Evolutionary conservation across 2,888 invertebrate genomes (phyloP), one percentile per base, ranked within the genome.

Genomic region (Eilema sororculum): DNA sequence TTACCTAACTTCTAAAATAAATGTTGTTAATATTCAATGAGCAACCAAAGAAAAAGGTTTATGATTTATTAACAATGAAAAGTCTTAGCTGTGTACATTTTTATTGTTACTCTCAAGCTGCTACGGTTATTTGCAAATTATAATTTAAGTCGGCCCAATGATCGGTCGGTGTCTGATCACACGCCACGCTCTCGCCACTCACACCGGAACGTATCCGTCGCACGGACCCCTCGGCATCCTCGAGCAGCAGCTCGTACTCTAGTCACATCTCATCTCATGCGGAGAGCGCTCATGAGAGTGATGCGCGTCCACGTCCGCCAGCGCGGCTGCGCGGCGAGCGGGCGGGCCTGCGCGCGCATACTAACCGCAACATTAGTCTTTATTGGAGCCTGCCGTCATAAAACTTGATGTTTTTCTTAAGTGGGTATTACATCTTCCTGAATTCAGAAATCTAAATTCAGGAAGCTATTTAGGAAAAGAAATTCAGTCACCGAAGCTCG

Each of bases 341-440:
- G 20, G 46, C n/a, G 8, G 6, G 60, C 33, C 46, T 64, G 28
- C 13, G 22, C 30, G 30, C 30, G 64, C 64, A 30, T 37, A 63
- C 24, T 56, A 37, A 63, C 57, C 30, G 58, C 57, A 79, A 61
- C 24, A 67, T 67, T 61, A 52, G 33, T 56, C 33, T 41, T 78
- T 77, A 28, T 75, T 76, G 76, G 77, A 81, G 81, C 75, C 52
- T 46, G 77, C 65, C 80, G 75, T 77, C 56, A 62, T 67, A 56
- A 62, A 72, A 60, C n/a, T 56, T 30, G 8, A 68, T 75, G 73
- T 75, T 67, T 64, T 69, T 68, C 68, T 64, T 62, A n/a, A n/a
- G n/a, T n/a, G n/a, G n/a, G n/a, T n/a, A n/a, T n/a, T n/a, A n/a
- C n/a, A n/a, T n/a, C n/a, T n/a, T n/a, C n/a, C n/a, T n/a, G n/a